Percentiles rank a stretch among this genome's conserved stretches.
phyloP scores from a whole-genome alignment of 2,888 invertebrate genomes.

The Philereme transversata region DNA sequence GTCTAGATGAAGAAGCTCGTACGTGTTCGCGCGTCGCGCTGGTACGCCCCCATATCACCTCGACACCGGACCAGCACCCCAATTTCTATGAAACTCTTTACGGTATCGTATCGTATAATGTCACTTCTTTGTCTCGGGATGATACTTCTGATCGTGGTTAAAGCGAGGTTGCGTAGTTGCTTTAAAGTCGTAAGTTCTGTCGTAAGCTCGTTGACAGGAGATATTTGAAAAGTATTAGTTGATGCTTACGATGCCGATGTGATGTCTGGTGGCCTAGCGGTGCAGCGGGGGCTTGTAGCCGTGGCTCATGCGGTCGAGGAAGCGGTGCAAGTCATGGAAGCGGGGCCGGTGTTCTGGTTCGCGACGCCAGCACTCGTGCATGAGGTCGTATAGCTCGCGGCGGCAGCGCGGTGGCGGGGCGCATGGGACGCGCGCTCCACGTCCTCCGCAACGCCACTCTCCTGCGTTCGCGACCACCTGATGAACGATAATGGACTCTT shows the following conservation, averaged over 20 bases:
- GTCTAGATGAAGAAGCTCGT: slow-evolving; percentile 33
- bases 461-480: slow-evolving; percentile 85
- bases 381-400: slow-evolving; percentile 94
- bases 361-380: slow-evolving; percentile 96
- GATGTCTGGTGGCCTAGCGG: slow-evolving; percentile 43
- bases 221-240: too few relatives aligned
- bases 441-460: slow-evolving; percentile 84
- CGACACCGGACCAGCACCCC: too few relatives aligned
- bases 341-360: slow-evolving; percentile 91
- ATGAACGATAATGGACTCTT: neutral
- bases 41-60: neutral
- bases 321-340: slow-evolving; percentile 94
- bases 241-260: too few relatives aligned
- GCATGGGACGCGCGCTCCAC: slow-evolving; percentile 74
- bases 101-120: too few relatives aligned
- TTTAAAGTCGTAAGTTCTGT: too few relatives aligned
- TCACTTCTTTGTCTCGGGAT: too few relatives aligned
- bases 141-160: too few relatives aligned
- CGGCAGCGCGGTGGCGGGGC: slow-evolving; percentile 90
- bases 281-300: slow-evolving; percentile 83
- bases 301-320: slow-evolving; percentile 90
- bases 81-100: too few relatives aligned
- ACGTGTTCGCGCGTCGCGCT: slow-evolving; percentile 31
- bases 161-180: too few relatives aligned
- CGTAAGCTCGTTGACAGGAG: too few relatives aligned